A percentile compares a stretch with the other conserved stretches of the same genome.
Conservation (phyloP, 2,888 invertebrate genomes). For the Rutpela maculata region DNA sequence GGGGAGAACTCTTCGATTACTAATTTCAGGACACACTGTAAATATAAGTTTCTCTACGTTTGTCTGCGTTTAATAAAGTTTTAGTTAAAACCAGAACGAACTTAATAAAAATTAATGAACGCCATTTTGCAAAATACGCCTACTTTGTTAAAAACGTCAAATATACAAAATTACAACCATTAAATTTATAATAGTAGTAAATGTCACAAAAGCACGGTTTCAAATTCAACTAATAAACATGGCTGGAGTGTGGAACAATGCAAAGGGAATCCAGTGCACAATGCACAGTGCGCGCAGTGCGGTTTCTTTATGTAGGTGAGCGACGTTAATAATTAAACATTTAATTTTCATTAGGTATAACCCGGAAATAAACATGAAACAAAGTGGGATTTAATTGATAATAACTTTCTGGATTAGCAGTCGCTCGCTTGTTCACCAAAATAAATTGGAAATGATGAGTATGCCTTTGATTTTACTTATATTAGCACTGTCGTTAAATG, state of each 20-base stretch:
- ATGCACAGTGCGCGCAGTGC: conserved; percentile 18
- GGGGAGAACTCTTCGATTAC: too few species aligned
- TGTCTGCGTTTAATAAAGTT: too few species aligned
- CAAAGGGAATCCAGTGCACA: conserved; percentile 26
- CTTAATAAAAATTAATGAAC: not conserved
- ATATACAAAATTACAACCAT: not conserved
- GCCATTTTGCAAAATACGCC: not conserved
- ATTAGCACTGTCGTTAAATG: not conserved
- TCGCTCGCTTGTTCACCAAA: not conserved
- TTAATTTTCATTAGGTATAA: conserved; percentile 25
- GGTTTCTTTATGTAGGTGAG: conserved; percentile 29
- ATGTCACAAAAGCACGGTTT: conserved; percentile 25
- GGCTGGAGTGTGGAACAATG: conserved; percentile 12
- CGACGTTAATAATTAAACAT: conserved; percentile 27
- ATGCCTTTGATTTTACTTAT: not conserved
- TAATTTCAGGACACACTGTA: too few species aligned
- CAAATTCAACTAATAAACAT: conserved; percentile 20
- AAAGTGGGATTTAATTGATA: not conserved
- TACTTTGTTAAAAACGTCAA: conserved; percentile 2
- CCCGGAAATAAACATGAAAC: conserved; percentile 5
- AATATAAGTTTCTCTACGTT: too few species aligned
- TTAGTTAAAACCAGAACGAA: too few species aligned
- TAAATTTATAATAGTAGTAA: not conserved
- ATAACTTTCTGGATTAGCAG: not conserved
- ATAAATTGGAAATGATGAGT: not conserved